These are phyloP conservation scores for Microctenopoma lineatum DNA, from an alignment of 2,797 vertebrate species.

Conservation along the genomic window DNA sequence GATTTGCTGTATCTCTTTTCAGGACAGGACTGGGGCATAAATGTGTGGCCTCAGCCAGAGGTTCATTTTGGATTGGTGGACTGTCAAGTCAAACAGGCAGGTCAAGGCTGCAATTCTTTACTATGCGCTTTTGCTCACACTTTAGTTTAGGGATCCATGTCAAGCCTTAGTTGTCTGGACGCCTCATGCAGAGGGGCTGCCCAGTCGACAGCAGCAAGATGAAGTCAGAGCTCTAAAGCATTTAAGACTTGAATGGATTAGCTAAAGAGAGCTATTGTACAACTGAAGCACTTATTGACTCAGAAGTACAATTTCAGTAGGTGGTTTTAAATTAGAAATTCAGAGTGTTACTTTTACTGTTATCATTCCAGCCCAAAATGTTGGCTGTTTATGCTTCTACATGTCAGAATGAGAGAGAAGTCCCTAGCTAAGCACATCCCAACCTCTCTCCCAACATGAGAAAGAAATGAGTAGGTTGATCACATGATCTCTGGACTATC, in stretches of 20 bases:
- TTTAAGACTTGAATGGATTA: constrained; percentile 82
- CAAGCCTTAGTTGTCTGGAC: constrained; percentile 77
- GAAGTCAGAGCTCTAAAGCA: constrained; percentile 73
- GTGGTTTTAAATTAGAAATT: constrained; percentile 50
- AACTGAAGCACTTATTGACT: constrained; percentile 65
- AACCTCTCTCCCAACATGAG: constrained; percentile 79
- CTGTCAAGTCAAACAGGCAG: constrained; percentile 65
- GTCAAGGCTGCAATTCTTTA: constrained; percentile 68
- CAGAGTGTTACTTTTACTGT: constrained; percentile 24
- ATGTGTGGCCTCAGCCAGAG: constrained; percentile 52
- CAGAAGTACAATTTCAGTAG: constrained; percentile 71
- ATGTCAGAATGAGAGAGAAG: constrained; percentile 58
- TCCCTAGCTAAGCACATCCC: constrained; percentile 65
- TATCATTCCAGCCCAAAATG: constrained; percentile 44
- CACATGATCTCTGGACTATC: constrained; percentile 79
- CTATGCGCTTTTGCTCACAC: constrained; percentile 81
- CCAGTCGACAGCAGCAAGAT: constrained; percentile 66
- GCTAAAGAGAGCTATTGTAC: constrained; percentile 78
- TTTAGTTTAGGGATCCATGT: constrained; percentile 88
- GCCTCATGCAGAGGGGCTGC: constrained; percentile 71
- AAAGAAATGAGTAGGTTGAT: constrained; percentile 77
- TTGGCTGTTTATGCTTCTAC: constrained; percentile 24
- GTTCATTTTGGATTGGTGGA: constrained; percentile 58
- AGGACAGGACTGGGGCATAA: constrained; percentile 58
- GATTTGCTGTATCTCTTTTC: constrained; percentile 55